Conservation (phyloP, 2,888 invertebrate species). For the Cactoblastis cactorum region DNA sequence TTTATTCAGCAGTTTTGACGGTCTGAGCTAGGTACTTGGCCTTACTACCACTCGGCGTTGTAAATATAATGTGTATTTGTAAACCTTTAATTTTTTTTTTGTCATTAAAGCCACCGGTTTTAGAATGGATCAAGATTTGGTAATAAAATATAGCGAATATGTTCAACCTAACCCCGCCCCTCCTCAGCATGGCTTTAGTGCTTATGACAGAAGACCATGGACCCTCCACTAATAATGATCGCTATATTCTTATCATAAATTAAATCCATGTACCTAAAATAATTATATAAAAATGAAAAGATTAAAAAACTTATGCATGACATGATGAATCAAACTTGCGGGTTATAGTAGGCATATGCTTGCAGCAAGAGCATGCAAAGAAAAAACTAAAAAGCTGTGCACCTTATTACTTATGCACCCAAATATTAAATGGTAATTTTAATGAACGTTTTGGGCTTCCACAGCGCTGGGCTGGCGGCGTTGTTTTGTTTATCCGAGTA, state of each 20-base stretch:
- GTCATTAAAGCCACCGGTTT: slow-evolving; percentile 62
- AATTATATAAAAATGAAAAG: neutral
- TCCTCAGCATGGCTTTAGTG: slow-evolving; percentile 48
- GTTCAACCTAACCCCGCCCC: slow-evolving; percentile 23
- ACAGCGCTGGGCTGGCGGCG: too few relatives aligned
- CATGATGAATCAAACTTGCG: neutral
- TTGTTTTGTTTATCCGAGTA: too few relatives aligned
- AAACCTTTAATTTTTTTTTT: slow-evolving; percentile 43
- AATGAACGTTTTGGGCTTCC: too few relatives aligned
- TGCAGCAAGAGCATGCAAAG: neutral
- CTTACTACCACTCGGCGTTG: too few relatives aligned
- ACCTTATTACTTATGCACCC: neutral
- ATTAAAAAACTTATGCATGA: too few relatives aligned
- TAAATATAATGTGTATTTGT: too few relatives aligned
- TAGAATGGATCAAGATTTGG: slow-evolving; percentile 48
- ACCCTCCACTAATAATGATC: neutral
- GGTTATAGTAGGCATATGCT: neutral
- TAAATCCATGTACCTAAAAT: neutral
- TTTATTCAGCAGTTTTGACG: too few relatives aligned
- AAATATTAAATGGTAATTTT: neutral
- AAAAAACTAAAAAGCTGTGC: neutral
- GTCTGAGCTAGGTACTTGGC: too few relatives aligned
- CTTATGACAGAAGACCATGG: slow-evolving; percentile 25
- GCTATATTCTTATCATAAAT: neutral
- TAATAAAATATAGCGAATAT: slow-evolving; percentile 33